Evolutionary conservation across 1,140 invertebrate species (phyloP).

Genomic region (Octopus bimaculoides): DNA sequence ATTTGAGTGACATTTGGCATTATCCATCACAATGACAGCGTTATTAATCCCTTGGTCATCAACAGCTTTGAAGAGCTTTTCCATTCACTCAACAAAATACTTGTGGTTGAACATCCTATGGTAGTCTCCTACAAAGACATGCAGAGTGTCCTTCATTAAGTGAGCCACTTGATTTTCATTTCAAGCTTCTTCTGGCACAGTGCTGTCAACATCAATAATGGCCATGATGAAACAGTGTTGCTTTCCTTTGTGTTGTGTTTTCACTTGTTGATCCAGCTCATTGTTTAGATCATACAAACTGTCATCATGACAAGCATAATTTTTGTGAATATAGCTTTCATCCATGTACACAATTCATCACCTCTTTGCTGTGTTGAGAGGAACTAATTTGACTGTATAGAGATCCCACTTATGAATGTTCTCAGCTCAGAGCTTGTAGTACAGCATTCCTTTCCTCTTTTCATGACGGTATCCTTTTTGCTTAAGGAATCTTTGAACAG

Average conservation of each 20-base stretch:
- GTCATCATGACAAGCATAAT: background rate
- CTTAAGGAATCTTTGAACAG: constrained; percentile 2
- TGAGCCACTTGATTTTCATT: constrained; percentile 2
- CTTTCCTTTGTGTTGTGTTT: background rate
- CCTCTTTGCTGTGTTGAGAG: background rate
- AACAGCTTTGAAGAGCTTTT: background rate
- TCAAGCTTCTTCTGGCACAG: background rate
- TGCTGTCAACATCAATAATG: background rate
- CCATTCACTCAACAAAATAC: background rate
- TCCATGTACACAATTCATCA: background rate
- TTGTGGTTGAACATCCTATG: background rate
- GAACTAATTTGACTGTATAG: background rate
- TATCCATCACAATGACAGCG: background rate
- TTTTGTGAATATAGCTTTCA: background rate
- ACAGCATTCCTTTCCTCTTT: background rate
- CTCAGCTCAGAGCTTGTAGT: background rate
- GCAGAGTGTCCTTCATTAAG: background rate
- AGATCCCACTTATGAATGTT: background rate
- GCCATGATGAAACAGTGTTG: background rate
- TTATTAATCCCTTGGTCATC: background rate
- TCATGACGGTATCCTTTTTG: background rate
- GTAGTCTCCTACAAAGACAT: background rate
- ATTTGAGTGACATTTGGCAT: background rate
- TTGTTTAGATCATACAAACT: background rate
- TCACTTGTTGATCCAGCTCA: background rate